A percentile compares a stretch with the other conserved stretches of the same genome.
These are phyloP conservation scores for Gymnodraco acuticeps DNA, from an alignment of 2,797 vertebrate genomes.

Conservation along the genomic window DNA sequence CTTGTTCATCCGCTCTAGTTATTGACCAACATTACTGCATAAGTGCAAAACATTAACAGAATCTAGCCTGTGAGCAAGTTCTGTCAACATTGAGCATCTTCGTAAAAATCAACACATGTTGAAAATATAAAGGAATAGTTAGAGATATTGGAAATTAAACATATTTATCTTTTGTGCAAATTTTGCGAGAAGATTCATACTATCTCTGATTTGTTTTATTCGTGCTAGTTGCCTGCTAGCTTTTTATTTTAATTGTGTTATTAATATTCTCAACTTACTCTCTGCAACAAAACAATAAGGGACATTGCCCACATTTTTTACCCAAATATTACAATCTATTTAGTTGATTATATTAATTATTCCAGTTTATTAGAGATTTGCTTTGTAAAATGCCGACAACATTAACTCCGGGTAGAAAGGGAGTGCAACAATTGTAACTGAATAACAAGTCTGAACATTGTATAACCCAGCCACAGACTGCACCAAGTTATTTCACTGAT, in stretches of 20 bases:
- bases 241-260: not conserved
- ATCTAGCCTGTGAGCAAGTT: not conserved
- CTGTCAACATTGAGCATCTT: not conserved
- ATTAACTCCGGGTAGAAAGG: not conserved
- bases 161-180: not conserved
- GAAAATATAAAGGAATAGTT: not conserved
- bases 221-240: not conserved
- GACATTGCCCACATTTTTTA: not conserved
- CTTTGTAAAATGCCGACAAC: not conserved
- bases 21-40: conserved; percentile 34
- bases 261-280: not conserved
- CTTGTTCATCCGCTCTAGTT: conserved; percentile 40
- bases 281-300: not conserved
- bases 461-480: not conserved
- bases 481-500: conserved; percentile 21
- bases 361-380: not conserved
- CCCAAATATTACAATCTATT: not conserved
- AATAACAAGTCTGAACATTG: not conserved
- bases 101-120: not conserved
- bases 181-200: not conserved
- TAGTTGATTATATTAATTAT: not conserved
- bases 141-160: not conserved
- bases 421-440: not conserved
- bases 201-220: not conserved
- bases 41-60: conserved; percentile 31